Conservation (phyloP, 2,888 invertebrate genomes). For the Rapana venosa region DNA sequence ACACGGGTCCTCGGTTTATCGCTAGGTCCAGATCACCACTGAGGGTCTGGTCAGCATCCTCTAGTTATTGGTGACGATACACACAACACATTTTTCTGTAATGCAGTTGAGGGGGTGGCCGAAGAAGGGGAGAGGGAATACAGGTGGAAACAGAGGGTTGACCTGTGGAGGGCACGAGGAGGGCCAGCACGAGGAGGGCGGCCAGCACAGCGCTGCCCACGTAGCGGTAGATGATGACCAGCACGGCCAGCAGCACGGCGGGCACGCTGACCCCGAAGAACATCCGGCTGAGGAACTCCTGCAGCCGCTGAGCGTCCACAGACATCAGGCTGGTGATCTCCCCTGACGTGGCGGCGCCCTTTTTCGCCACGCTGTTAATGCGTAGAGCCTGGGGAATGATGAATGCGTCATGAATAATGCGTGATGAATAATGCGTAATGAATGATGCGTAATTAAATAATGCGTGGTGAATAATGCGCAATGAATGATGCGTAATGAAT, state of each 20-base stretch:
- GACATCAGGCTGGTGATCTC: slow-evolving; percentile 78
- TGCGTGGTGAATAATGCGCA: slow-evolving; percentile 57
- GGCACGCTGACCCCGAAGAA: slow-evolving; percentile 71
- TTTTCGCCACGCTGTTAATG: slow-evolving; percentile 72
- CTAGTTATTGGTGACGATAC: too few species aligned
- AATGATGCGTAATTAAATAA: too few species aligned
- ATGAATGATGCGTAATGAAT: too few species aligned
- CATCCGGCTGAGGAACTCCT: slow-evolving; percentile 70
- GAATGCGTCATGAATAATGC: too few species aligned
- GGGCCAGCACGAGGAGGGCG: slow-evolving; percentile 80
- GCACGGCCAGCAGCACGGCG: slow-evolving; percentile 67
- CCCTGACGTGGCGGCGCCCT: slow-evolving; percentile 73
- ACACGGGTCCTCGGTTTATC: too few species aligned
- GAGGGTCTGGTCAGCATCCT: too few species aligned
- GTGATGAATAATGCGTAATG: too few species aligned
- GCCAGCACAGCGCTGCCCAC: slow-evolving; percentile 74
- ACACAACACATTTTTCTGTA: too few species aligned
- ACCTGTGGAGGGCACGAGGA: slow-evolving; percentile 88
- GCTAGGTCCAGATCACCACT: too few species aligned
- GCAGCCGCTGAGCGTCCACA: slow-evolving; percentile 76
- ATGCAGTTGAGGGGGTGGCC: too few species aligned
- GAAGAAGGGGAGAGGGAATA: too few species aligned
- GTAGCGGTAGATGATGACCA: slow-evolving; percentile 75
- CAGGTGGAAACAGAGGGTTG: not conserved
- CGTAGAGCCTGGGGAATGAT: slow-evolving; percentile 66